Evolutionary conservation across 2,888 invertebrate species (phyloP).

Genomic region (Euclidia mi): DNA sequence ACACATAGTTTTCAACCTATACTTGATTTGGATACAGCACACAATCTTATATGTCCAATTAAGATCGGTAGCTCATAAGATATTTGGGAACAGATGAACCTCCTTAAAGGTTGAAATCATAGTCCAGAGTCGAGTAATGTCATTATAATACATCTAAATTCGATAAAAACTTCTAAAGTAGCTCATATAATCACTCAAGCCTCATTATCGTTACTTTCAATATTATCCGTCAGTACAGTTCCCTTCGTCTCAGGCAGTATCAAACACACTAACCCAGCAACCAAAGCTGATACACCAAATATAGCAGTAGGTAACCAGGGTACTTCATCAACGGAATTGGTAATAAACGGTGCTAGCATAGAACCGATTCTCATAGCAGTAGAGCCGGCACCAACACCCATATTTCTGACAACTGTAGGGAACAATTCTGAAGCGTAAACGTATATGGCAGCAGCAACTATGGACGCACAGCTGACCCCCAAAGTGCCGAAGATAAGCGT

Average conservation of each 20-base stretch:
- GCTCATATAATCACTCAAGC: constrained; percentile 50
- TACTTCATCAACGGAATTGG: constrained; percentile 87
- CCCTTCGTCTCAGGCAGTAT: constrained; percentile 95
- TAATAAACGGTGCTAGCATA: constrained; percentile 95
- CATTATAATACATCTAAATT: too few relatives aligned
- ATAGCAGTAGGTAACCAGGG: constrained; percentile 92
- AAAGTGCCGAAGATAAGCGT: constrained; percentile 91
- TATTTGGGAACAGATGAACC: too few relatives aligned
- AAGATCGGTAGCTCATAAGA: too few relatives aligned
- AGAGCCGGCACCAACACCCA: constrained; percentile 95
- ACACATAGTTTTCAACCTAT: too few relatives aligned
- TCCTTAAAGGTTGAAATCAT: too few relatives aligned
- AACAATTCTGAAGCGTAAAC: constrained; percentile 96
- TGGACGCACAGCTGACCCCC: constrained; percentile 94
- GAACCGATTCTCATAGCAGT: constrained; percentile 96
- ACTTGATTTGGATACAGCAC: too few relatives aligned
- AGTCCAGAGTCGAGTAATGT: too few relatives aligned
- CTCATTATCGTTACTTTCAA: constrained; percentile 92
- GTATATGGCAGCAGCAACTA: constrained; percentile 95
- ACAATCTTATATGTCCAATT: too few relatives aligned
- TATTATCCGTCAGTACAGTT: constrained; percentile 92
- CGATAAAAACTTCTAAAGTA: too few relatives aligned
- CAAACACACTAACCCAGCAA: constrained; percentile 91
- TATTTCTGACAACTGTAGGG: constrained; percentile 96
- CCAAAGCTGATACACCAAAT: constrained; percentile 92